Evolutionary conservation across 2,888 invertebrate species (phyloP).

Genomic region (Amiota mariae): DNA sequence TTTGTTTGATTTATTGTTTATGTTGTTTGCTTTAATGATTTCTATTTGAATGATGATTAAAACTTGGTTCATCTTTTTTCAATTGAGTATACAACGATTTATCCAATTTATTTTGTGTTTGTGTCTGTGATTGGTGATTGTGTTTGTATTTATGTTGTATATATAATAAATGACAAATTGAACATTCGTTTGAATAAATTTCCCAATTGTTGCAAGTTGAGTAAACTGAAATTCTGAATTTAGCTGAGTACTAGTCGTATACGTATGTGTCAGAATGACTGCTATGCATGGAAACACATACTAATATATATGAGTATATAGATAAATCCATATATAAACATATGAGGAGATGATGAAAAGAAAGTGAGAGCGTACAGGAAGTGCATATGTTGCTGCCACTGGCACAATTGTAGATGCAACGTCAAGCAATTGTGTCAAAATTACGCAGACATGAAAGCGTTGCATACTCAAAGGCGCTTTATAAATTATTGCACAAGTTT

Average conservation of each 20-base stretch:
- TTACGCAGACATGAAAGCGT: neutral
- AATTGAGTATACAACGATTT: too few relatives aligned
- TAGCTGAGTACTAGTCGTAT: neutral
- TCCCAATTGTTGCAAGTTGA: slow-evolving; percentile 8
- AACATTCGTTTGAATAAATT: slow-evolving; percentile 24
- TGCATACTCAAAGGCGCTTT: slow-evolving; percentile 32
- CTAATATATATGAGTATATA: neutral
- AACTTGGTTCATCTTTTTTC: too few relatives aligned
- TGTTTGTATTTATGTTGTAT: neutral
- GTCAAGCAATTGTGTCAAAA: neutral
- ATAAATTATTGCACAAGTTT: slow-evolving; percentile 30
- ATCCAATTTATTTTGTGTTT: neutral
- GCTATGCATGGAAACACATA: neutral
- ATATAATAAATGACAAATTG: slow-evolving; percentile 19
- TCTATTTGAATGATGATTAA: too few relatives aligned
- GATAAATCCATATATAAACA: neutral
- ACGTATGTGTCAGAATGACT: too few relatives aligned
- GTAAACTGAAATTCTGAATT: neutral
- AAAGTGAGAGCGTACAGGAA: neutral
- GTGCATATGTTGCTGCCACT: neutral
- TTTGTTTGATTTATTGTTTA: slow-evolving; percentile 11
- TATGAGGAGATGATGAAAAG: neutral
- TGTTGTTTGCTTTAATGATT: too few relatives aligned
- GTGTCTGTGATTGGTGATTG: slow-evolving; percentile 1
- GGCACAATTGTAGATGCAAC: neutral